A percentile compares a stretch with the other conserved stretches of the same genome.
Evolutionary conservation across 2,888 invertebrate species (phyloP).

Genomic region (Chymomyza caudatula): DNA sequence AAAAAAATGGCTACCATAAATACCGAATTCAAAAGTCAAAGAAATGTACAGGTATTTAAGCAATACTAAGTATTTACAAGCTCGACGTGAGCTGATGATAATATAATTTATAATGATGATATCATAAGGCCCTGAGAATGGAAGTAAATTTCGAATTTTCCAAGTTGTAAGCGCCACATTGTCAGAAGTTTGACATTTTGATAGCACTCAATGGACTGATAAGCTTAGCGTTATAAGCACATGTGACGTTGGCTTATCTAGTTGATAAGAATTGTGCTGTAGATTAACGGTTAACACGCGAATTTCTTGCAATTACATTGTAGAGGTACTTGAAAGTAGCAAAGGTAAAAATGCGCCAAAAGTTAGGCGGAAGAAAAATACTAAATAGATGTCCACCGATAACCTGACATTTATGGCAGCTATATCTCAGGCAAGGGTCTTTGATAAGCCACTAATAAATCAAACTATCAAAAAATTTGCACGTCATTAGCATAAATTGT

Average conservation of each 20-base stretch:
- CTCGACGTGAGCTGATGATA: background rate
- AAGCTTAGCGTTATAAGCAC: constrained; percentile 26
- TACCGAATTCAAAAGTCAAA: background rate
- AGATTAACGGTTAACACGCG: constrained; percentile 29
- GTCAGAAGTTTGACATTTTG: constrained; percentile 29
- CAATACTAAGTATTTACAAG: constrained; percentile 21
- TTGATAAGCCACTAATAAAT: background rate
- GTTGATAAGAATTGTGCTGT: constrained; percentile 10
- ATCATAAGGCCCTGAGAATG: background rate
- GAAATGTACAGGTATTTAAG: background rate
- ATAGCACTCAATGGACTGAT: constrained; percentile 20
- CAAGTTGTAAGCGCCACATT: constrained; percentile 1
- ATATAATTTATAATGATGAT: background rate
- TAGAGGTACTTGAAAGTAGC: background rate
- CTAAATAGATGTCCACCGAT: constrained; percentile 18
- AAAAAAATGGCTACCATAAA: background rate
- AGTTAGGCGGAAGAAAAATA: constrained; percentile 19
- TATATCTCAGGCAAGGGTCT: too few relatives aligned
- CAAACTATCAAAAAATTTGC: background rate
- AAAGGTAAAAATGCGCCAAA: constrained; percentile 7
- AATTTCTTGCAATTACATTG: constrained; percentile 33
- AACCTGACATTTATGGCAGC: background rate
- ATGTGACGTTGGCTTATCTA: constrained; percentile 33
- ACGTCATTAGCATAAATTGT: constrained; percentile 1
- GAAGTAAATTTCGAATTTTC: constrained; percentile 9